Base-by-base conservation (phyloP, 2,888 invertebrate species). In the Euzetes globulus region DNA sequence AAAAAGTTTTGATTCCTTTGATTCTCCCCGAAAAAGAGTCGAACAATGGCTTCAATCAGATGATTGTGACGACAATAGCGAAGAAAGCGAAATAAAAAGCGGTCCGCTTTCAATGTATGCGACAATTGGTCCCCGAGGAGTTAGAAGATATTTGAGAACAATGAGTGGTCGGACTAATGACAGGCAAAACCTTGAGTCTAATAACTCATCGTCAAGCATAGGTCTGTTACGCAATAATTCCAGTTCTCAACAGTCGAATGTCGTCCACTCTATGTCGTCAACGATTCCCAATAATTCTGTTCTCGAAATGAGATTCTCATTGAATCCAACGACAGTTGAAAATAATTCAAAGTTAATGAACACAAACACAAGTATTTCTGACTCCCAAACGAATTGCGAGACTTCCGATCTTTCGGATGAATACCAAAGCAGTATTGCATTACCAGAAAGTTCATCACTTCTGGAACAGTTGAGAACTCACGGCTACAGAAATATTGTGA, bases 41-140 rank as follows among this genome's bases (percentile, higher is more conserved):
- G 79, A 79, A 63, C 78, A 78, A 68, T 79, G 79, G 78, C 65
- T 79, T 47, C 75, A 77, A 41, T 77, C 76, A 75, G 65, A 70
- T 47, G 60, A 55, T 47, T 33, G 15, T 33, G 71, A 73, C 47
- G 73, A 76, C 41, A 71, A 71, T 29, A 72, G 50, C 41, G 72
- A 73, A 45, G 41, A 65, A 45, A 58, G 25, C 47, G 70, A 45
- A 19, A 72, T 15, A 58, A 19, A 33, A 33, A 58, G 17, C 13
- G 41, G 41, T 63, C 76, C 76, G 37, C 47, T 72, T 22, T 63
- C 65, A 15, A 76, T 75, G 47, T 76, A 76, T 37, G 74, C 72
- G n/a, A 76, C 76, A 17, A 63, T 76, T 11, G 55, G 74, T 6
- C 74, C 74, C 17, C 70, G 73, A 37, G 37, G 41, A 7, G 25